A percentile compares a stretch with the other conserved stretches of the same genome.
Conservation (phyloP, 2,797 vertebrate genomes). For the Semaprochilodus insignis region DNA sequence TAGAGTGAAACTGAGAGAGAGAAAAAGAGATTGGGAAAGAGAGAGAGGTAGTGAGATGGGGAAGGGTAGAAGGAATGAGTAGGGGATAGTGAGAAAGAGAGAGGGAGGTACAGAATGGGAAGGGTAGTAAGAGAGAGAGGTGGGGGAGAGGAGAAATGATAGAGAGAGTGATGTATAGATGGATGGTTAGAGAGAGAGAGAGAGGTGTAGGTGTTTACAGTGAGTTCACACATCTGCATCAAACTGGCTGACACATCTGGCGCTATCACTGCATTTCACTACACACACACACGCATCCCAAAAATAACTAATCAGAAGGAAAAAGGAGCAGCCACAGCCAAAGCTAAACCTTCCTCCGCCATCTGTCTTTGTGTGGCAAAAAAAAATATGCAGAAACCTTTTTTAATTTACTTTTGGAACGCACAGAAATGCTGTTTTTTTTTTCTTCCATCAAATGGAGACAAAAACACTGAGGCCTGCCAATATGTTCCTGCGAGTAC, state of each 20-base stretch:
- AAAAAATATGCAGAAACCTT: neutral
- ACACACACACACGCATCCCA: constrained; percentile 37
- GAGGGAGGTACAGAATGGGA: constrained; percentile 7
- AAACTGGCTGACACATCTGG: constrained; percentile 60
- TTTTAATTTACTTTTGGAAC: constrained; percentile 43
- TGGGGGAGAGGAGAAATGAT: neutral
- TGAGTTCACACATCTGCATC: constrained; percentile 61
- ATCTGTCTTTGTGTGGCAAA: constrained; percentile 29
- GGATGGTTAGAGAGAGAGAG: neutral
- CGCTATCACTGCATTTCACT: constrained; percentile 33
- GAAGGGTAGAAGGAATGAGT: neutral
- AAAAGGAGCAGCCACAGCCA: constrained; percentile 18
- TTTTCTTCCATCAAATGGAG: constrained; percentile 35
- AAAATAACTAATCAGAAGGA: constrained; percentile 57
- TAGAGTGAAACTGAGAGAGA: neutral
- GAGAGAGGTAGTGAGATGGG: neutral
- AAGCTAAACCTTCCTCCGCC: constrained; percentile 29
- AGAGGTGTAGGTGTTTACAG: constrained; percentile 44
- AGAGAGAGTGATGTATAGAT: neutral
- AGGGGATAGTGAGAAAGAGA: neutral
- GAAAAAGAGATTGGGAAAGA: neutral
- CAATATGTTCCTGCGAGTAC: constrained; percentile 28
- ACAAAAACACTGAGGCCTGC: constrained; percentile 27
- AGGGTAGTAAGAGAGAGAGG: neutral
- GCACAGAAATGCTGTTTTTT: constrained; percentile 29